phyloP scores from a whole-genome alignment of 2,797 vertebrate genomes.

The Cuniculus paca region DNA sequence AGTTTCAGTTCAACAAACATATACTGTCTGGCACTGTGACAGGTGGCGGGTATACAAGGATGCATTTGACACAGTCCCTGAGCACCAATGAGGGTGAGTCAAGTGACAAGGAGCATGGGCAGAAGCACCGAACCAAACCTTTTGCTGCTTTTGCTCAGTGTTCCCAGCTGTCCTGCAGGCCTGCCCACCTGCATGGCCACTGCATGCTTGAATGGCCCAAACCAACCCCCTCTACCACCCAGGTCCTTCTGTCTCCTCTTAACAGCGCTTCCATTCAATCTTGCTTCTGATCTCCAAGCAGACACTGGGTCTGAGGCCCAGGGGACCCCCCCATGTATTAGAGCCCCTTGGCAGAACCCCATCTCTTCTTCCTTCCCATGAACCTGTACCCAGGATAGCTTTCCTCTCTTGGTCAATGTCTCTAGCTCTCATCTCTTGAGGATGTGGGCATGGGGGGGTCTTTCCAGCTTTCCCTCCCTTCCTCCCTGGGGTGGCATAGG shows the following conservation, averaged over 20 bases:
- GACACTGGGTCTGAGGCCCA: neutral
- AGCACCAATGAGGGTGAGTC: neutral
- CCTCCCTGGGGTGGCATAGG: too few relatives aligned
- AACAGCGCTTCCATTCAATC: too few relatives aligned
- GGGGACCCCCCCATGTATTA: neutral
- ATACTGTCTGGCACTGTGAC: neutral
- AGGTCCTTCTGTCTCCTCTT: neutral
- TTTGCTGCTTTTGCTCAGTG: neutral
- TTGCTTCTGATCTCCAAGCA: neutral
- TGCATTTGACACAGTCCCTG: neutral
- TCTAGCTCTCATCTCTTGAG: neutral
- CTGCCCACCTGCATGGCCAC: neutral
- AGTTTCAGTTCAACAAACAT: slow-evolving; percentile 2
- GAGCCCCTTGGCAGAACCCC: neutral
- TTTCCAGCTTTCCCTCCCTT: neutral
- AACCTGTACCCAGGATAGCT: neutral
- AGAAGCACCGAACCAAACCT: neutral
- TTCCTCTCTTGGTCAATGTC: neutral
- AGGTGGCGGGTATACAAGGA: neutral
- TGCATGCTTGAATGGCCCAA: fast-evolving
- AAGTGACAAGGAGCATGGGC: neutral
- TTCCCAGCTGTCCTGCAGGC: neutral
- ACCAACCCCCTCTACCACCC: neutral
- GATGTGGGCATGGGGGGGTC: too few relatives aligned
- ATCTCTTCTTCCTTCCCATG: neutral